Evolutionary conservation across 2,888 invertebrate genomes (phyloP), one percentile per base, ranked within the genome.

Genomic region (Boloria euphrosyne): DNA sequence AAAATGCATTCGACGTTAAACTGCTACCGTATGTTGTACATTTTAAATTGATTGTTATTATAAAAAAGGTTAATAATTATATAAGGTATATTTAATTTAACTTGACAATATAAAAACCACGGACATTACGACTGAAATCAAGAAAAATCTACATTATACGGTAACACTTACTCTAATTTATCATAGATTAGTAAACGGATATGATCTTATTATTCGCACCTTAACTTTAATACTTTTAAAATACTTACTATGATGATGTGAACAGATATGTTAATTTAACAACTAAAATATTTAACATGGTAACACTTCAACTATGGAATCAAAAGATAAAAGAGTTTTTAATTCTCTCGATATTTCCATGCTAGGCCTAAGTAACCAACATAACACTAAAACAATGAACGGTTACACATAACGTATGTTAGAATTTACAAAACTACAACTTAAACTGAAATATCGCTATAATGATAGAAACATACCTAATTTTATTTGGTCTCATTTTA

Each of bases 401-500:
- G 80, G 80, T 86, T 86, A 89, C 87, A 74, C 74, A 80, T 79
- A 87, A 89, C 87, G 74, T 74, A 80, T 79, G 78, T 87, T 90
- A 90, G 85, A 89, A 87, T 89, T 86, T 89, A 90, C 85, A 89
- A 81, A 79, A 82, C 86, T 90, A 90, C 84, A 87, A 86, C 83
- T 85, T 80, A 85, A 85, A 86, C 82, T 80, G 77, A 85, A 79
- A 78, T 80, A 79, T 84, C 80, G 80, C 80, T 85, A 85, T 78
- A 76, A 82, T 80, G 80, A 79, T 77, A 80, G 75, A 86, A 89
- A 86, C 82, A 78, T 87, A 89, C 86, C 90, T 91, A 90, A 86
- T 82, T 86, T 90, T 92, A 92, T 92, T 92, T 91, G 90, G 91
- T 91, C 91, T 91, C 89, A 83, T 89, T 89, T 87, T 90, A 90